phyloP scores from a whole-genome alignment of 2,888 invertebrate species.

The Chymomyza procnemis region DNA sequence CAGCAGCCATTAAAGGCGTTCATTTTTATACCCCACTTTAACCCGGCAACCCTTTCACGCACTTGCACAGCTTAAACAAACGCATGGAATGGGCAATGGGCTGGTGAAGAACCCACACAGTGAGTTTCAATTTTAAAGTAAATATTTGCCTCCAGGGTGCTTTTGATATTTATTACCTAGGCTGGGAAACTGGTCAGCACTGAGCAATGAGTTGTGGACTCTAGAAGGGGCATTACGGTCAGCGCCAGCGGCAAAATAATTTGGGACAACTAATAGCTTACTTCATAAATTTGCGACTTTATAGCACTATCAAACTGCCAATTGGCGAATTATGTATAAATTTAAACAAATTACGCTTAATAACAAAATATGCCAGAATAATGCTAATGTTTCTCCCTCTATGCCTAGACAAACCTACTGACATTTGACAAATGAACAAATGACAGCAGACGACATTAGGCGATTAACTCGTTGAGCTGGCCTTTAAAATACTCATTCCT shows the following conservation, averaged over 20 bases:
- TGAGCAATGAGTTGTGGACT: not conserved
- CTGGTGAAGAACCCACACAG: conserved; percentile 10
- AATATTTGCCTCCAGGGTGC: conserved; percentile 76
- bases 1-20: conserved; percentile 58
- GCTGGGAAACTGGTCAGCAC: conserved; percentile 35
- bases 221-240: not conserved
- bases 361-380: conserved; percentile 33
- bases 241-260: conserved; percentile 52
- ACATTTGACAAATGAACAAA: conserved; percentile 70
- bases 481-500: not conserved
- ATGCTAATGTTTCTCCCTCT: not conserved
- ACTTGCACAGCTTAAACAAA: conserved; percentile 54
- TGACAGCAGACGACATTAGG: conserved; percentile 58
- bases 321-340: conserved; percentile 45
- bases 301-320: conserved; percentile 34
- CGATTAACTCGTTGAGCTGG: conserved; percentile 68
- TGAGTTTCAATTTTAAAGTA: conserved; percentile 69
- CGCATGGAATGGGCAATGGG: not conserved
- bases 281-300: conserved; percentile 58
- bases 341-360: conserved; percentile 64
- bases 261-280: conserved; percentile 36
- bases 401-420: conserved; percentile 1
- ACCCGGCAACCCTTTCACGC: conserved; percentile 62
- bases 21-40: conserved; percentile 3
- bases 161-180: conserved; percentile 74